A percentile compares a stretch with the other conserved stretches of the same genome.
These are phyloP conservation scores for Bombycilla garrulus DNA, from an alignment of 2,113 vertebrate genomes.

Conservation along the genomic window DNA sequence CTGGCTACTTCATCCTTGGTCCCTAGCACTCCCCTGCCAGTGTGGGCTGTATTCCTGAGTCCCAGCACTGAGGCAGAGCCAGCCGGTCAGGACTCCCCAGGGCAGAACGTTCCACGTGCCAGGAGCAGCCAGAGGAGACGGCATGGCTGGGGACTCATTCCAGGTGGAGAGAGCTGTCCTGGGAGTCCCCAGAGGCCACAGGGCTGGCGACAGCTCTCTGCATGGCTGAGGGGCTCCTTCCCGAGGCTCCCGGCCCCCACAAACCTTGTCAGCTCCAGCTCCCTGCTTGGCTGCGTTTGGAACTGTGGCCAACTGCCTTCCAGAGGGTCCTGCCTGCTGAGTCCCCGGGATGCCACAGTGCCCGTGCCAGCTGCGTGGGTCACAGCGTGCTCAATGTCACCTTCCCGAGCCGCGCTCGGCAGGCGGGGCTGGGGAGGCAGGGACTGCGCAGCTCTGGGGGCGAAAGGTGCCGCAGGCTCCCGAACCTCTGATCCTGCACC, in stretches of 20 bases:
- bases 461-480: rapidly evolving
- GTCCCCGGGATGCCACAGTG: neutral
- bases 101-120: neutral
- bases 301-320: neutral
- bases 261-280: neutral
- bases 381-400: neutral
- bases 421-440: neutral
- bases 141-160: neutral
- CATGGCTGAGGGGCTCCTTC: neutral
- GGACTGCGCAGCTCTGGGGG: neutral
- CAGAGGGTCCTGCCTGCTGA: neutral
- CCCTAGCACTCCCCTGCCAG: neutral
- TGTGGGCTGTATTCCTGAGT: neutral
- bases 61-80: neutral
- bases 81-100: neutral
- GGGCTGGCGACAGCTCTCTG: neutral
- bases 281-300: neutral
- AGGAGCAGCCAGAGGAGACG: neutral
- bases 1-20: neutral
- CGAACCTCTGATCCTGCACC: neutral
- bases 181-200: neutral
- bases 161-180: neutral
- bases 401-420: neutral
- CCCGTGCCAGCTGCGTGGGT: neutral
- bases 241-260: neutral